Base-by-base conservation (phyloP, 2,888 invertebrate genomes). In the Hirtodrosophila alboralis region DNA sequence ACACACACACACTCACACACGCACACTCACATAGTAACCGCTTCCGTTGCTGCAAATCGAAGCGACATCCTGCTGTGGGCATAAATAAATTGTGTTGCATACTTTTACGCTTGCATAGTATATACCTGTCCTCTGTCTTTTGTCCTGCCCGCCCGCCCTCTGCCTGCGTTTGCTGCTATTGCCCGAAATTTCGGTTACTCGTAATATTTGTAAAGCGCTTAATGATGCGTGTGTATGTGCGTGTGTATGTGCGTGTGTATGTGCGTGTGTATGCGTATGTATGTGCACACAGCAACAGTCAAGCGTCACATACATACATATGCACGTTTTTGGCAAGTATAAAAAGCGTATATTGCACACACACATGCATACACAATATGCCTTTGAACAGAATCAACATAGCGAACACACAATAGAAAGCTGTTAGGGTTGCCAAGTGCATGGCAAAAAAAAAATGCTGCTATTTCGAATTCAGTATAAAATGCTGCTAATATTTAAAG, bases 21-120 rank as follows among this genome's bases (percentile, higher is more conserved):
- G 51, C 43, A 33, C 26, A 8, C 36, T 36, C 12, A 23, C 40
- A 13, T 10, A 30, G 14, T 34, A 44, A 59, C 70, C 63, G 45
- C 64, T 80, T 74, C 58, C 78, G 75, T 47, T 57, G 73, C 38
- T 68, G 51, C 77, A 71, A 83, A 83, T 75, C 72, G 72, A 64
- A 51, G 65, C 63, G 52, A 72, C 72, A 75, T 79, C 79, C 76
- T 74, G 64, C 72, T 56, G 63, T 60, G 76, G 66, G 58, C 60
- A 62, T 69, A 84, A 73, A 84, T 80, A 84, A 80, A 84, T 84
- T 84, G 63, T 69, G 58, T 37, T 75, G 63, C 78, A 79, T 78
- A 84, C 70, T 84, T 80, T 70, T 45, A 60, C 44, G 58, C 68
- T 9, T 21, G 37, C 9, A 6, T 38, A n/a, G 14, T 21, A 5